phyloP scores from a whole-genome alignment of 2,113 vertebrate species.

The Thalassarche chlororhynchos region DNA sequence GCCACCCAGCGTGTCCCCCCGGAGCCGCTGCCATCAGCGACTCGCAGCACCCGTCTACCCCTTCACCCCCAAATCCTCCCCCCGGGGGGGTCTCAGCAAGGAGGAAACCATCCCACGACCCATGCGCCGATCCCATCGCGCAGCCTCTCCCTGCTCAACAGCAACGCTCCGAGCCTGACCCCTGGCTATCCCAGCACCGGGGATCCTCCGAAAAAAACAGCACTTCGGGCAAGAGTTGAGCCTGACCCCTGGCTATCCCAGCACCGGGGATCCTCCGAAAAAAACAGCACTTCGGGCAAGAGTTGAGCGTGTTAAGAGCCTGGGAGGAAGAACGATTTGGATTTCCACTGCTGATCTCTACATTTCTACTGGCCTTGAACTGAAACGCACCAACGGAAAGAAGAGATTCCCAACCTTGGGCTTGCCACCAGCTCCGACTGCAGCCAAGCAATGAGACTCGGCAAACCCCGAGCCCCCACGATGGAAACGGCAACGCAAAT shows the following conservation, averaged over 20 bases:
- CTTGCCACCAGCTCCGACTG: background rate
- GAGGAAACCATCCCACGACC: background rate
- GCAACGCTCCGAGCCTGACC: fast-evolving
- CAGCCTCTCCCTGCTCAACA: background rate
- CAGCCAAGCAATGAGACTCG: background rate
- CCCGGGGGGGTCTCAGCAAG: fast-evolving
- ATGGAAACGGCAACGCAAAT: fast-evolving
- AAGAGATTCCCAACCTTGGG: background rate
- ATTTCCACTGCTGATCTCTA: background rate
- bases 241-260: background rate
- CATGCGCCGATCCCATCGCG: fast-evolving
- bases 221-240: background rate
- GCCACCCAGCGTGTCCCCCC: background rate
- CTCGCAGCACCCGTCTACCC: background rate
- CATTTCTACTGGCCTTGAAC: background rate
- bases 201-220: background rate
- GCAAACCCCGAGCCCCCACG: fast-evolving
- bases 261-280: background rate
- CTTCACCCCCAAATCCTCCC: background rate
- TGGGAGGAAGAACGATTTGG: background rate
- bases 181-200: background rate
- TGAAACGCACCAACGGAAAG: fast-evolving
- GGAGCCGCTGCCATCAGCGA: background rate
- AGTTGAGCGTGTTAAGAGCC: fast-evolving
- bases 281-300: background rate